Conservation (phyloP, 2,113 vertebrate species). For the Phodopus roborovskii region DNA sequence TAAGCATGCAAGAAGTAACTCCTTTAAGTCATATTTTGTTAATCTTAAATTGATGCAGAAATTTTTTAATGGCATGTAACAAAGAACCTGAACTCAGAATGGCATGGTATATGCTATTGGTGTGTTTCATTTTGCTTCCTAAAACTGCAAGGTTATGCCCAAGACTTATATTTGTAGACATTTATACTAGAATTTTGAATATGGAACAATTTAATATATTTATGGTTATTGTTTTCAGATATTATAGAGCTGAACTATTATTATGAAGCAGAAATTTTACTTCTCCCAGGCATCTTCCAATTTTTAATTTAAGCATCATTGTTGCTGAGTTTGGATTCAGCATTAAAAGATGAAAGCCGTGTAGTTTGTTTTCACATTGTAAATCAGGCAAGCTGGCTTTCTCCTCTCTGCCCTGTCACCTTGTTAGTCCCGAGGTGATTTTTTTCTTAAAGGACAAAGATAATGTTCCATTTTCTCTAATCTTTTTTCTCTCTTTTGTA, state of each 20-base stretch:
- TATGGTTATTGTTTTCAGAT: conserved; percentile 41
- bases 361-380: conserved; percentile 55
- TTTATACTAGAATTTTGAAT: conserved; percentile 37
- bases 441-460: conserved; percentile 65
- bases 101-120: background rate
- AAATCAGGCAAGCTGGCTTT: background rate
- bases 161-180: background rate
- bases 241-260: conserved; percentile 26
- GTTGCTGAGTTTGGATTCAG: background rate
- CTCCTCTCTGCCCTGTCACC: conserved; percentile 43
- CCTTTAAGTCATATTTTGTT: conserved; percentile 11
- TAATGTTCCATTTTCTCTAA: conserved; percentile 56
- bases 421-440: conserved; percentile 55
- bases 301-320: conserved; percentile 56
- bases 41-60: conserved; percentile 8
- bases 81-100: background rate
- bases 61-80: conserved; percentile 15
- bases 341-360: conserved; percentile 17
- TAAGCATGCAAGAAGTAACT: background rate
- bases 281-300: conserved; percentile 43
- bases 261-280: conserved; percentile 12
- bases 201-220: background rate
- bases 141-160: background rate
- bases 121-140: conserved; percentile 29
- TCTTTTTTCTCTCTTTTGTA: conserved; percentile 65